phyloP scores from a whole-genome alignment of 2,113 vertebrate species.

The Lota lota region DNA sequence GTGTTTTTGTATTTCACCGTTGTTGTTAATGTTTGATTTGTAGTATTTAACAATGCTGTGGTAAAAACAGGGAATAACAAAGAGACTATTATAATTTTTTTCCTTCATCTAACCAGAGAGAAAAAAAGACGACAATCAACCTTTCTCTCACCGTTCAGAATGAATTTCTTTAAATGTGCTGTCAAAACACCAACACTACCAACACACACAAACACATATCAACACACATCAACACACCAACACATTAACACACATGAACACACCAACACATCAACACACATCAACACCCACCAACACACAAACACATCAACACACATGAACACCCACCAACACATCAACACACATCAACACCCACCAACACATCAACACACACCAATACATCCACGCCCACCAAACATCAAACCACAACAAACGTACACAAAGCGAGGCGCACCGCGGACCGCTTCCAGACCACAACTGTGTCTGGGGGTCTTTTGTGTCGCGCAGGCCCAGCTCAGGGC shows the following conservation, averaged over 20 bases:
- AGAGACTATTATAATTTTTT: too few relatives aligned
- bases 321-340: background rate
- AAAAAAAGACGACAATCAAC: too few relatives aligned
- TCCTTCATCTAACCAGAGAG: too few relatives aligned
- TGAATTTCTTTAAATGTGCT: too few relatives aligned
- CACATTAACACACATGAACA: conserved; percentile 11
- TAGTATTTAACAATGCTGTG: too few relatives aligned
- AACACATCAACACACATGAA: conserved; percentile 14
- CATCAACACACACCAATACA: conserved; percentile 9
- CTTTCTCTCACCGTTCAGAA: too few relatives aligned
- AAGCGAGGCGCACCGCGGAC: conserved; percentile 69
- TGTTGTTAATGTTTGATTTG: too few relatives aligned
- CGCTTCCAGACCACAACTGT: conserved; percentile 81
- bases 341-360: conserved; percentile 20
- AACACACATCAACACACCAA: conserved; percentile 15
- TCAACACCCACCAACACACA: conserved; percentile 12
- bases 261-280: conserved; percentile 12
- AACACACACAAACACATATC: too few relatives aligned
- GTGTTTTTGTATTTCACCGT: too few relatives aligned
- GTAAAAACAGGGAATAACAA: too few relatives aligned
- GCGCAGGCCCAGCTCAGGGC: conserved; percentile 39
- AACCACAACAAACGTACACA: background rate
- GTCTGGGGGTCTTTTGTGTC: conserved; percentile 46
- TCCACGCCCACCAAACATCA: background rate
- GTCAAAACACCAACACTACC: too few relatives aligned